A percentile compares a stretch with the other conserved stretches of the same genome.
Evolutionary conservation across 2,797 vertebrate genomes (phyloP).

Genomic region (Rousettus madagascariensis): DNA sequence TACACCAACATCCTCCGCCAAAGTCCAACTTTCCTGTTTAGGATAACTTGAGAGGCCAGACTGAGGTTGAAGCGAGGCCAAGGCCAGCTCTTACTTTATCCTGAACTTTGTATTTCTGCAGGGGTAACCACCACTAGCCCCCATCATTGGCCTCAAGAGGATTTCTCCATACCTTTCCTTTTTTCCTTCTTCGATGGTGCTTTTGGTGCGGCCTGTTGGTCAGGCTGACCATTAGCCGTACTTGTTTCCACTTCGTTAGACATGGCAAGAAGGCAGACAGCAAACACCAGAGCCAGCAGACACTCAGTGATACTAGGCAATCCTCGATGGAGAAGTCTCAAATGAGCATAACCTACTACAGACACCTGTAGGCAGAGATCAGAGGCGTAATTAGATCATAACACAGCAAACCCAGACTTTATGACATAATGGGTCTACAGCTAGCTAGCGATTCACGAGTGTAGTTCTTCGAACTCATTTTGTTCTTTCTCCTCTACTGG

Average conservation of each 20-base stretch:
- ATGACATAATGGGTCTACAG: background rate
- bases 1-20: background rate
- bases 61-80: background rate
- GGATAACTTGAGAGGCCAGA: background rate
- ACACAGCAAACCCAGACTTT: background rate
- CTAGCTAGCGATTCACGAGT: background rate
- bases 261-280: constrained; percentile 84
- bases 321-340: constrained; percentile 28
- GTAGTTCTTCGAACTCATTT: background rate
- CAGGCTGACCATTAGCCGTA: constrained; percentile 81
- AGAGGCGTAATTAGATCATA: background rate
- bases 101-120: background rate
- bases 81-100: background rate
- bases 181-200: constrained; percentile 92
- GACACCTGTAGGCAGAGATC: constrained; percentile 60
- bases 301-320: background rate
- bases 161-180: constrained; percentile 90
- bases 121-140: background rate
- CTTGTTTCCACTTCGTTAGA: constrained; percentile 89
- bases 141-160: background rate
- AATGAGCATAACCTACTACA: constrained; percentile 63
- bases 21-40: background rate
- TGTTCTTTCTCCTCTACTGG: background rate
- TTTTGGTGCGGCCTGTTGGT: constrained; percentile 85
- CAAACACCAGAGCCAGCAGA: constrained; percentile 73